Evolutionary conservation across 2,888 invertebrate species (phyloP), one percentile per base, ranked within the genome.

Genomic region (Ophonus ardosiacus): DNA sequence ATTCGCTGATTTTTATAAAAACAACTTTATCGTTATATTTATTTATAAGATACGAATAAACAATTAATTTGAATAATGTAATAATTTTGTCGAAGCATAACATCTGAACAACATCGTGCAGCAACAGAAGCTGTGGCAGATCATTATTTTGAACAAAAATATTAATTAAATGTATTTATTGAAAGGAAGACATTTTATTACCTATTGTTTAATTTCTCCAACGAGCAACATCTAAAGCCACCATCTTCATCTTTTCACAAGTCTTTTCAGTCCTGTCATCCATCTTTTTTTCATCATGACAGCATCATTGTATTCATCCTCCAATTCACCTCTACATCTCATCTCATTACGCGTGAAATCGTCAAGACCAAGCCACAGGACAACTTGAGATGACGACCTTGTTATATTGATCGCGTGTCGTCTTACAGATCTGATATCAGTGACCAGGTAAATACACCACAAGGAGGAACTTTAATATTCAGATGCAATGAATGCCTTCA

Each of bases 351-450:
- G 13, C 43, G 43, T 31, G 31, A 31, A 31, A 6, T 31, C 31
- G 5, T 5, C 31, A 6, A 5, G 31, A 6, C 13, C 43, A 8
- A 51, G 13, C 43, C 43, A 51, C 43, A 51, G 43, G 43, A 51
- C 43, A 51, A 51, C 17, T 17, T 63, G 24, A 31, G 71, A 24
- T 7, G 24, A 3, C 56, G 76, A 78, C 78, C 78, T 78, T 78
- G 78, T 5, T 24, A 57, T 78, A 78, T 78, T 57, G 57, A 78
- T 78, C 78, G 78, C 31, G 57, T 24, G 43, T 78, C 78, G 78
- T 78, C 78, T 78, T 57, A 57, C 78, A 18, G 56, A 78, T 78
- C 31, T 78, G 24, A 57, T 78, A 78, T 24, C 24, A 78, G 15
- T 78, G 78, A 78, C 78, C 78, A 78, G 78, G 78, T 78, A 21